phyloP scores from a whole-genome alignment of 2,113 vertebrate species.

The Hippocampus mohnikei region DNA sequence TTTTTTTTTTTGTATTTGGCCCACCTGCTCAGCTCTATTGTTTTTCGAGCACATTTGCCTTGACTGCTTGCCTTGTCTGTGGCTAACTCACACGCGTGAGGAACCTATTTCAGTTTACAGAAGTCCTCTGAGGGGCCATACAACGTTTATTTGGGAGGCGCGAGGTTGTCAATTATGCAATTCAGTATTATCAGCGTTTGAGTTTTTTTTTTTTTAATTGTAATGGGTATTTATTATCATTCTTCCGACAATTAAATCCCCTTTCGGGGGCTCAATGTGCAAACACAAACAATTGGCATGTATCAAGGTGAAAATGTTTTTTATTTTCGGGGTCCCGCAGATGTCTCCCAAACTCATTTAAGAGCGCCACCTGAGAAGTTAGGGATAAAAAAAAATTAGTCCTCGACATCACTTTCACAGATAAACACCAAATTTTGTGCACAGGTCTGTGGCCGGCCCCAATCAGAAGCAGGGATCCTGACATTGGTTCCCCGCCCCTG shows the following conservation, averaged over 20 bases:
- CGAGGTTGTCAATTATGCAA: not conserved
- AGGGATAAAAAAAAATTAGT: not conserved
- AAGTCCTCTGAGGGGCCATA: not conserved
- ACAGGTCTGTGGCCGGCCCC: not conserved
- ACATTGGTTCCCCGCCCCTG: not conserved
- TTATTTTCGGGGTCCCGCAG: not conserved
- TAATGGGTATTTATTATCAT: too few relatives aligned
- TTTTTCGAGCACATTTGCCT: slow-evolving; percentile 53
- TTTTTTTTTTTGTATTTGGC: slow-evolving; percentile 51
- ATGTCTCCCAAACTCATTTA: not conserved
- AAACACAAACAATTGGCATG: not conserved
- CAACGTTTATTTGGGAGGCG: not conserved
- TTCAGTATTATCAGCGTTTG: not conserved
- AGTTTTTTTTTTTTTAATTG: too few relatives aligned
- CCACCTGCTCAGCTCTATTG: slow-evolving; percentile 34
- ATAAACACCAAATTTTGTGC: too few relatives aligned
- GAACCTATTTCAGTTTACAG: not conserved
- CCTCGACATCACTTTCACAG: too few relatives aligned
- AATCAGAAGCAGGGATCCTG: not conserved
- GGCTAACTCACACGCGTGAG: slow-evolving; percentile 31
- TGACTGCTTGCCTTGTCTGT: slow-evolving; percentile 64
- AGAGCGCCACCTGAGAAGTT: not conserved
- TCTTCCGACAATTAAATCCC: not conserved
- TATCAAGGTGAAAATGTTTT: not conserved
- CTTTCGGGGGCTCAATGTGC: not conserved